A percentile compares a stretch with the other conserved stretches of the same genome.
phyloP scores from a whole-genome alignment of 2,113 vertebrate species.

The Uria aalge region DNA sequence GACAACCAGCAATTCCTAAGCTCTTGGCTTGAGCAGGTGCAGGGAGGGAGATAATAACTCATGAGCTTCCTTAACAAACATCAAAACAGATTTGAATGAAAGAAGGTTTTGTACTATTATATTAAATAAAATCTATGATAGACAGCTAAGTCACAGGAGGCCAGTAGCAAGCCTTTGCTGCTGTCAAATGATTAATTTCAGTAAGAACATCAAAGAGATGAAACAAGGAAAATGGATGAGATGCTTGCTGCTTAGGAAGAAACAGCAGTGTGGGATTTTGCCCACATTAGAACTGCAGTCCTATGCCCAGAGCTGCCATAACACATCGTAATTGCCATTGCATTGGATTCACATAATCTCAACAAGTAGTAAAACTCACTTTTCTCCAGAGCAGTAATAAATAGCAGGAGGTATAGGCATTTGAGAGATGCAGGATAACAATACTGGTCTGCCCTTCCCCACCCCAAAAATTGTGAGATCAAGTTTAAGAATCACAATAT shows the following conservation, averaged over 20 bases:
- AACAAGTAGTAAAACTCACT: neutral
- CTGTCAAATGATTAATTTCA: conserved; percentile 32
- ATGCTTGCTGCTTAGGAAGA: neutral
- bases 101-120: neutral
- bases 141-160: conserved; percentile 3
- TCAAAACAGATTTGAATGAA: neutral
- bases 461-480: neutral
- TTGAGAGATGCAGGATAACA: neutral
- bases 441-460: no score
- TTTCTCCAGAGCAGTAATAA: neutral
- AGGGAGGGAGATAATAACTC: neutral
- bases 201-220: neutral
- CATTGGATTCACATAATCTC: neutral
- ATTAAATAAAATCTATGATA: neutral
- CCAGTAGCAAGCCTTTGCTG: neutral
- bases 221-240: neutral
- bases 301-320: neutral
- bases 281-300: neutral
- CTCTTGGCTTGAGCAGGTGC: rapidly evolving
- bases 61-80: neutral
- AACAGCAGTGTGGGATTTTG: neutral
- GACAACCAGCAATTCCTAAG: neutral
- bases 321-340: neutral
- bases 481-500: neutral
- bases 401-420: neutral